Conservation (phyloP, 2,113 vertebrate genomes). For the Blennius ocellaris region DNA sequence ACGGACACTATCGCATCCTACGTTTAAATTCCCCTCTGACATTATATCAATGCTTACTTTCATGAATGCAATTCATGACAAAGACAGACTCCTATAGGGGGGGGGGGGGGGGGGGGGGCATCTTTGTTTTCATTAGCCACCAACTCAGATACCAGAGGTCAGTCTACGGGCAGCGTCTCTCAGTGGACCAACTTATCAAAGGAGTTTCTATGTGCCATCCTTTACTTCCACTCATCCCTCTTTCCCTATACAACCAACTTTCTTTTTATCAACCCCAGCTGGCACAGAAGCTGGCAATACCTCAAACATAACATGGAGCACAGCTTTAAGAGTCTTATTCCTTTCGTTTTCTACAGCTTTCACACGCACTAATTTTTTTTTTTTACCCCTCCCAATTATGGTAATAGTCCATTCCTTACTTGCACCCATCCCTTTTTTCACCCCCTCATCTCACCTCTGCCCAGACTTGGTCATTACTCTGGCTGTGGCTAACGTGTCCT, state of each 20-base stretch:
- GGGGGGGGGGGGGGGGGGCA: background rate
- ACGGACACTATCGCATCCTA: too few species aligned
- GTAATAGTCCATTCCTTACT: constrained; percentile 7
- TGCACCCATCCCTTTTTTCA: background rate
- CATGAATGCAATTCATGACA: constrained; percentile 1
- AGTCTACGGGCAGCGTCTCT: constrained; percentile 22
- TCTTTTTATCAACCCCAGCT: constrained; percentile 50
- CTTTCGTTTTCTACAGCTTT: constrained; percentile 26
- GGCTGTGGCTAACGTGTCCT: constrained; percentile 63
- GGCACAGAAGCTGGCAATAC: constrained; percentile 55
- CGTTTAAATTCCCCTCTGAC: too few species aligned
- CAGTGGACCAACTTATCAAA: constrained; percentile 24
- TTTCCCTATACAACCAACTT: constrained; percentile 24
- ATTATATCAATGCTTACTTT: background rate
- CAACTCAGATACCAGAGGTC: constrained; percentile 21
- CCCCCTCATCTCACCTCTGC: constrained; percentile 59
- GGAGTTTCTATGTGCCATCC: background rate
- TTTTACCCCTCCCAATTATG: background rate
- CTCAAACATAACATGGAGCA: constrained; percentile 46
- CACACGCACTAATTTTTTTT: background rate
- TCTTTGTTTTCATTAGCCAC: constrained; percentile 10
- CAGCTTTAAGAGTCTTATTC: constrained; percentile 3
- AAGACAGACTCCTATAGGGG: background rate
- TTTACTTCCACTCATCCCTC: background rate
- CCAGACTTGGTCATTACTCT: constrained; percentile 65